These are phyloP conservation scores for Beaufortia kweichowensis DNA, from an alignment of 2,113 vertebrate genomes.

Conservation along the genomic window DNA sequence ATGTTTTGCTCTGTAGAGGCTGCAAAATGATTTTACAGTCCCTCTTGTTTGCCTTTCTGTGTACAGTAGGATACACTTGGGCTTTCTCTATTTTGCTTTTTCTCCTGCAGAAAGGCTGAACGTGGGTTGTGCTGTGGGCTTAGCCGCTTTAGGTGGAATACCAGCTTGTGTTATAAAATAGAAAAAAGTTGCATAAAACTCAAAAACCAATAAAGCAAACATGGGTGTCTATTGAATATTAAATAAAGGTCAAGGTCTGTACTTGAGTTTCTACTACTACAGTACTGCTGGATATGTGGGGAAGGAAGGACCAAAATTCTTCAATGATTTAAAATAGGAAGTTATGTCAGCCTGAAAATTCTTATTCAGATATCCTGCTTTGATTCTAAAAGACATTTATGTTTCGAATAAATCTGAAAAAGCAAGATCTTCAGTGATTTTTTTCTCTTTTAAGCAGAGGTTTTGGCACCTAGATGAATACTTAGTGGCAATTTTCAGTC, in stretches of 20 bases:
- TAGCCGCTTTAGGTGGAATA: not conserved
- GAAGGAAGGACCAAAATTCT: not conserved
- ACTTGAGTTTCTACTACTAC: not conserved
- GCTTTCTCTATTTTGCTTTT: constrained; percentile 1
- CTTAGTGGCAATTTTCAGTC: constrained; percentile 7
- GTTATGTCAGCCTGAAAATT: not conserved
- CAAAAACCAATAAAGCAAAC: constrained; percentile 7
- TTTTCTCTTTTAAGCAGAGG: constrained; percentile 8
- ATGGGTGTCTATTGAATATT: not conserved
- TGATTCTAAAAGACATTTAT: not conserved
- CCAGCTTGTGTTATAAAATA: not conserved
- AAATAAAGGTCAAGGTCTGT: not conserved
- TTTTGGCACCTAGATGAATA: not conserved
- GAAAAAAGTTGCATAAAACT: not conserved
- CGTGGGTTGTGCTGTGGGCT: constrained; percentile 1
- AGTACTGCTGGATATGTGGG: not conserved
- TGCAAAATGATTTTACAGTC: not conserved
- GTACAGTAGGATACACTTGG: not conserved
- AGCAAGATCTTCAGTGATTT: not conserved
- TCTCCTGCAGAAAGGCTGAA: not conserved
- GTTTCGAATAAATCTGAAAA: not conserved
- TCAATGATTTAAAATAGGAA: not conserved
- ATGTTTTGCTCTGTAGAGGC: not conserved
- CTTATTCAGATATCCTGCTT: not conserved
- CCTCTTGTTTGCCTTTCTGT: constrained; percentile 16